phyloP scores from a whole-genome alignment of 2,888 invertebrate species.

The Notodonta dromedarius region DNA sequence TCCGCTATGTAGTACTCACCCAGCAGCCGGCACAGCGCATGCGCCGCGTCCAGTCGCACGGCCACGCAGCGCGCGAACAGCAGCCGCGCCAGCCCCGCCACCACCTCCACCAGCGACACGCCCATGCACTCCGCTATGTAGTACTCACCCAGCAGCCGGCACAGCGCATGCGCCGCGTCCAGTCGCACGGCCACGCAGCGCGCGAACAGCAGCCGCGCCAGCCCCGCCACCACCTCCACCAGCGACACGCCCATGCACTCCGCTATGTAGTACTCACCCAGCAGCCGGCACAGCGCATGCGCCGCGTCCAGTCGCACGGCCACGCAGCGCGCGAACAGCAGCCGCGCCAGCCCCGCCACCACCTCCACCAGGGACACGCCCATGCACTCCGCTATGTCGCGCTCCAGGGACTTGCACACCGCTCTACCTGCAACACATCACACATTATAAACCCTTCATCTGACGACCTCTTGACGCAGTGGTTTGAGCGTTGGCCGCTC shows the following conservation, averaged over 20 bases:
- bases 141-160: slow-evolving; percentile 57
- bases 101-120: too few species aligned
- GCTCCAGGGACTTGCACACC: slow-evolving; percentile 86
- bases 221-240: slow-evolving; percentile 74
- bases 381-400: slow-evolving; percentile 85
- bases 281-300: slow-evolving; percentile 58
- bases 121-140: too few species aligned
- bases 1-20: too few species aligned
- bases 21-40: too few species aligned
- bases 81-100: too few species aligned
- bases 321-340: slow-evolving; percentile 70
- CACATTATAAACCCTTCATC: not conserved
- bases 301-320: slow-evolving; percentile 75
- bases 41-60: too few species aligned
- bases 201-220: slow-evolving; percentile 68
- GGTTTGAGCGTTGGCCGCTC: too few species aligned
- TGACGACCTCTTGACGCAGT: too few species aligned
- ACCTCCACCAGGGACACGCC: slow-evolving; percentile 83
- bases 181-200: slow-evolving; percentile 71
- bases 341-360: slow-evolving; percentile 63
- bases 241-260: slow-evolving; percentile 69
- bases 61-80: too few species aligned
- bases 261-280: slow-evolving; percentile 71
- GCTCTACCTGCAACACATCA: slow-evolving; percentile 77
- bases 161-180: slow-evolving; percentile 70